These are phyloP conservation scores for Rhabdophis nuchalis DNA, from an alignment of 2,797 vertebrate species.

Conservation along the genomic window DNA sequence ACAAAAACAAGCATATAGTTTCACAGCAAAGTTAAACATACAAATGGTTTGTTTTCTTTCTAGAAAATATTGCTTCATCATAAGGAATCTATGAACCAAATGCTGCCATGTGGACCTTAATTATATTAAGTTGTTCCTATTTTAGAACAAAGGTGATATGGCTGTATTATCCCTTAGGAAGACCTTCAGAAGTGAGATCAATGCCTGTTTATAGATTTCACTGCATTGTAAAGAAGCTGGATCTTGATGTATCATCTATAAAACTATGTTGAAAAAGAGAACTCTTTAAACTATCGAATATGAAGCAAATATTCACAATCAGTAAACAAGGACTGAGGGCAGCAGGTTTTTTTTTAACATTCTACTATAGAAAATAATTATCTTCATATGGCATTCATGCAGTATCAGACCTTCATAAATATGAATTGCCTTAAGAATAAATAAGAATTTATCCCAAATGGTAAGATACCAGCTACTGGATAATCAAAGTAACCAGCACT, in stretches of 20 bases:
- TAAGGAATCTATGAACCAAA: not conserved
- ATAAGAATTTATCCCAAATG: no score
- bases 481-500: no score
- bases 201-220: not conserved
- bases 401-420: no score
- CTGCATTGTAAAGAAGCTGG: not conserved
- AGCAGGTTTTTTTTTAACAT: no score
- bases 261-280: not conserved
- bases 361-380: no score
- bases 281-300: no score
- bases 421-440: no score
- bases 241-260: not conserved
- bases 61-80: not conserved
- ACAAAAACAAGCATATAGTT: not conserved
- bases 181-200: not conserved
- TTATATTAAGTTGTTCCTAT: not conserved
- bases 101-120: not conserved
- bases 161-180: not conserved
- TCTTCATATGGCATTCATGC: no score
- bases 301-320: no score
- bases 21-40: not conserved
- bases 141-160: not conserved
- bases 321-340: no score
- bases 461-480: no score
- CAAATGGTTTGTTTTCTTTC: not conserved